Base-by-base conservation (phyloP, 2,113 vertebrate species). In the Microtus oregoni region DNA sequence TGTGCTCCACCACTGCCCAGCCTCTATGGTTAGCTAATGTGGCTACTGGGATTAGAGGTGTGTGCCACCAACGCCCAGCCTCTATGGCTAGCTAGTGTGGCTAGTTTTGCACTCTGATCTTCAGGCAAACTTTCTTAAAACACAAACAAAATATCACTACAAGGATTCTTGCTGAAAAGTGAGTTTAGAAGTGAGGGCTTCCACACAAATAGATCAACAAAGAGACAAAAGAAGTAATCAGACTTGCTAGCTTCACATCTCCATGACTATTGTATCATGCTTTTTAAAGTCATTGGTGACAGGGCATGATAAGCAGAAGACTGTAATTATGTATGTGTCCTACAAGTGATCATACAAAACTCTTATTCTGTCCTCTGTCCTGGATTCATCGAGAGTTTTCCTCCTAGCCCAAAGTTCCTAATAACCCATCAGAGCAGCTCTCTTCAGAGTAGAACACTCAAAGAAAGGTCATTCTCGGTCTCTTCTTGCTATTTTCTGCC, bases 351-450 rank as follows among this genome's bases (percentile, higher is more conserved):
- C 63, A 79, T 12, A 55, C 35, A 13, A 3, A 13, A 83, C 41
- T 88, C 55, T 67, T 91, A 70, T 2, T 87, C 35, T 50, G n/a
- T 0, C 0, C 17, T 38, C 24, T 55, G 4, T 70, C 28, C 89
- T 55, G 79, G 38, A 11, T 85, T 95, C 47, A 68, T 83, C 35
- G 86, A 47, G 44, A 67, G 55, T 90, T 94, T 96, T 75, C 83
- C 30, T 87, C 79, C 67, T 26, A 96, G 70, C 44, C 58, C 52
- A 67, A 83, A 35, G 73, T 50, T 90, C 55, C 78, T n/a, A 63
- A 28, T 26, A 30, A 85, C 9, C 28, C 41, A 73, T 63, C 92
- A 72, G 35, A 83, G 58, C 35, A 38, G 24, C 1, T 4, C 76
- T 50, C 67, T 83, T 75, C 26, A 61, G n/a, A 92, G 13, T 17